These are phyloP conservation scores for Drosophila emarginata DNA, from an alignment of 2,888 invertebrate species.

Conservation along the genomic window DNA sequence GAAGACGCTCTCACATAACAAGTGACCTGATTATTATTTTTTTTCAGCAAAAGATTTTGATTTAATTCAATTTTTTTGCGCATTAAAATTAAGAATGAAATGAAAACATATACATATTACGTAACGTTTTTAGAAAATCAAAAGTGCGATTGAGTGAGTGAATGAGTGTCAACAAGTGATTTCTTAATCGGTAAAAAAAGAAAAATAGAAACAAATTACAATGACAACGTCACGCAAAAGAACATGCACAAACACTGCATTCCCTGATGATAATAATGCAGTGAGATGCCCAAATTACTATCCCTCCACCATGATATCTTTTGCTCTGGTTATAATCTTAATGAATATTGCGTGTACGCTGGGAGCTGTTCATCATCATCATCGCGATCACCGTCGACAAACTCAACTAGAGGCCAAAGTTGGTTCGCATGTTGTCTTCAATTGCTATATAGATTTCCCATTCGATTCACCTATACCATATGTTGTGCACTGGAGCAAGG, in stretches of 20 bases:
- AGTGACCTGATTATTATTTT: conserved; percentile 58
- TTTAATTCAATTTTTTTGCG: conserved; percentile 39
- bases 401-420: conserved; percentile 82
- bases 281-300: conserved; percentile 1
- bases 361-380: conserved; percentile 45
- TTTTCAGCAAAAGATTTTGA: conserved; percentile 38
- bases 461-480: conserved; percentile 93
- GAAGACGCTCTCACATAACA: conserved; percentile 33
- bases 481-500: conserved; percentile 94
- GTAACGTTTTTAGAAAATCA: conserved; percentile 4
- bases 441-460: conserved; percentile 89
- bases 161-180: conserved; percentile 23
- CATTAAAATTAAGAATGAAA: conserved; percentile 32
- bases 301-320: not conserved
- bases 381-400: conserved; percentile 72
- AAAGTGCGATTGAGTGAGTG: conserved; percentile 21
- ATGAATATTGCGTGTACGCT: conserved; percentile 81
- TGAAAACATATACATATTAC: conserved; percentile 20
- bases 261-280: not conserved
- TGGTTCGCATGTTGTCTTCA: conserved; percentile 82
- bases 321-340: conserved; percentile 66
- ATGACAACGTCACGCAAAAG: conserved; percentile 44
- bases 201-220: not conserved
- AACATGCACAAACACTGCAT: conserved; percentile 11
- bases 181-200: not conserved